Evolutionary conservation across 2,797 vertebrate genomes (phyloP), one percentile per base, ranked within the genome.

Genomic region (Oreonectes daqikongensis): DNA sequence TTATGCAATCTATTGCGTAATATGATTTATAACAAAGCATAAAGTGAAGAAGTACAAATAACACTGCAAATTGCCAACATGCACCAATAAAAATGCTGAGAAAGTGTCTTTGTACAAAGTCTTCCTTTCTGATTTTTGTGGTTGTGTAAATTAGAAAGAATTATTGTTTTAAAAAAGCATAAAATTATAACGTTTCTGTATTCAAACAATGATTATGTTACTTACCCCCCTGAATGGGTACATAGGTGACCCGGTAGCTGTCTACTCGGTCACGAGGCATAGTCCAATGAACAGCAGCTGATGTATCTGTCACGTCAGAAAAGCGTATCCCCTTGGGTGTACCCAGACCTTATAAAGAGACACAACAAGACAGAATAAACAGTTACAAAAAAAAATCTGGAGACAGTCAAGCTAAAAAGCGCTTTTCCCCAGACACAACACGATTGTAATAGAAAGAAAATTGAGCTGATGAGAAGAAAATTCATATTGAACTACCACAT

Each of bases 301-400:
- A 92, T 0, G 93, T 95, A 87, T 99, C 96, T 0, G 94, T 97
- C 84, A 99, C 93, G 70, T 98, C 95, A 3, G 95, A 95, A 90
- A 99, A 98, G 8, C 89, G 87, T 64, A 99, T 91, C 50, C 94
- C 95, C 84, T 94, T 95, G 1, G 95, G 97, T 79, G 94, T 88
- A 38, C 95, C 96, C 84, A 99, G 86, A 44, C 90, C 97, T 99
- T 88, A 81, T 32, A 82, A 44, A 74, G 9, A 84, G 64, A 22
- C 20, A 79, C 24, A 79, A 63, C 11, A 53, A 70, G 20, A n/a
- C n/a, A n/a, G n/a, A n/a, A n/a, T n/a, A n/a, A n/a, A n/a, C n/a
- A n/a, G n/a, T n/a, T n/a, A n/a, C n/a, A n/a, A n/a, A n/a, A n/a
- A n/a, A n/a, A n/a, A n/a, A n/a, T n/a, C n/a, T n/a, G n/a, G n/a